Evolutionary conservation across 2,888 invertebrate genomes (phyloP), one percentile per base, ranked within the genome.

Genomic region (Sialis lutaria): DNA sequence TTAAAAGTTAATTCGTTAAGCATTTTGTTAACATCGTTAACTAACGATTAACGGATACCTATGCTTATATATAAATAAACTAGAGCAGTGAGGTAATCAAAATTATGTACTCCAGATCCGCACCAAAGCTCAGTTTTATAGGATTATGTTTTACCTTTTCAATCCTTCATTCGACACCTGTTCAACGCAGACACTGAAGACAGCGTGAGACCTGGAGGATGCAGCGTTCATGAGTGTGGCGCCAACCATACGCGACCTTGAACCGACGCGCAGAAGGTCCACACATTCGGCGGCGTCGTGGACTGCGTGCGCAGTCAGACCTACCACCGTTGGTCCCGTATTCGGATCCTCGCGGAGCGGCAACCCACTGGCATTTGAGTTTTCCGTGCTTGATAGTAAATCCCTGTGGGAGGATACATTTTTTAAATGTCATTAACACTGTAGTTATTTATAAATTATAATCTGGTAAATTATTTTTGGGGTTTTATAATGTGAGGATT

Each of bases 211-310:
- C 47, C 91, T 69, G 0, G 89, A 90, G 47, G 82, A 82, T 49
- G 81, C 84, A 2, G 85, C 82, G 61, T 91, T 91, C 91, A 91
- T 91, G 44, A 87, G 70, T 0, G 91, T 92, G 1, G 88, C 79
- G 0, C 88, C 91, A 0, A 82, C 81, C 10, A 85, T 77, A 33
- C 91, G 70, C 61, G 87, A 84, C 54, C 77, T 77, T 64, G 87
- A 83, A 0, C 91, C 91, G 46, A 74, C 64, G 40, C 75, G 75
- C 65, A 91, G 75, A 46, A 88, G 69, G 22, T 72, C 67, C 52
- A 84, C 79, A 59, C 90, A 90, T 56, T 90, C 86, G 0, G 65
- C 57, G 0, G 84, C 82, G 61, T 80, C 79, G 55, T 86, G 84
- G 2, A 90, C 89, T 1, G 83, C 73, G 56, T 84, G 82, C 54